Evolutionary conservation across 2,888 invertebrate genomes (phyloP).

Genomic region (Yponomeuta sedellus): DNA sequence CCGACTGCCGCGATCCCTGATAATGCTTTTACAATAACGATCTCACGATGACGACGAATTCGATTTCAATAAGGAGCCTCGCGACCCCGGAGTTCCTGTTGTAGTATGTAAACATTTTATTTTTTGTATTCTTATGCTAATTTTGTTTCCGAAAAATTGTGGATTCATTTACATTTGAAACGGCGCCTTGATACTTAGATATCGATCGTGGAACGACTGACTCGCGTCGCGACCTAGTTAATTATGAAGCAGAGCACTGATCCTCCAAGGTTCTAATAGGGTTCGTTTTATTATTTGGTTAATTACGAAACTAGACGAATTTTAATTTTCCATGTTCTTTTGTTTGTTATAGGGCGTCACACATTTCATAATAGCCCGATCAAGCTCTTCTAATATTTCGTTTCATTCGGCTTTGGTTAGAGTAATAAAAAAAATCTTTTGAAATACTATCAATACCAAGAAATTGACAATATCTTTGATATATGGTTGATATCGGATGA

Average conservation of each 20-base stretch:
- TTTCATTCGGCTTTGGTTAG: too few species aligned
- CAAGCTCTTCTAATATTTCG: too few species aligned
- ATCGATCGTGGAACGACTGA: conserved; percentile 4
- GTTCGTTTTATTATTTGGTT: background rate
- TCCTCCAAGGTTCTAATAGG: background rate
- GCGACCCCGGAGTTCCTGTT: background rate
- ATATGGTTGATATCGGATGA: too few species aligned
- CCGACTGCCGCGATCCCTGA: conserved; percentile 53
- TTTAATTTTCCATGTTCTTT: too few species aligned
- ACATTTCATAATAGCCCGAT: too few species aligned
- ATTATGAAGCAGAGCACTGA: conserved; percentile 25
- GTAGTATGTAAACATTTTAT: background rate
- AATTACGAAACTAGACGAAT: background rate
- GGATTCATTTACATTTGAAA: conserved; percentile 14
- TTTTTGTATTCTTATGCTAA: conserved; percentile 6
- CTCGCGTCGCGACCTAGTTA: conserved; percentile 19
- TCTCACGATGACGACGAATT: conserved; percentile 56
- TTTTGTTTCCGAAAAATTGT: background rate
- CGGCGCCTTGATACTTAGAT: background rate
- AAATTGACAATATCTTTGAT: too few species aligned
- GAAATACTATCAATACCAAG: too few species aligned
- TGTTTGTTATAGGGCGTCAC: too few species aligned
- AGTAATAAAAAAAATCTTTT: too few species aligned
- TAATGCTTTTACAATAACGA: conserved; percentile 71
- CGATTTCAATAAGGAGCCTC: conserved; percentile 48